A percentile compares a stretch with the other conserved stretches of the same genome.
Evolutionary conservation across 2,888 invertebrate species (phyloP).

Genomic region (Pachydiplax longipennis): DNA sequence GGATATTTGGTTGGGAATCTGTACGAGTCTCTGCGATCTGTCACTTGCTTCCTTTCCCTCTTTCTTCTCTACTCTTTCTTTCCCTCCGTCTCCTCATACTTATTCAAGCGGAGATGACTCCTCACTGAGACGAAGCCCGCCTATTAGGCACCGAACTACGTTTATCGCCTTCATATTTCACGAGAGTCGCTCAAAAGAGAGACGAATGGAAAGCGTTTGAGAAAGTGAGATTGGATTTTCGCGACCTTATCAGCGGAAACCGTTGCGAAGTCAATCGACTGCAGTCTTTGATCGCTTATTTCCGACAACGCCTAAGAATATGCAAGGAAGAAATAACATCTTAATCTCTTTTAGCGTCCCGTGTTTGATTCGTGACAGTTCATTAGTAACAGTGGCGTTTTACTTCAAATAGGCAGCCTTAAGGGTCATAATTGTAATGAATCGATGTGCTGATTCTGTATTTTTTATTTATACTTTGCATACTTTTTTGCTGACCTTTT

Average conservation of each 20-base stretch:
- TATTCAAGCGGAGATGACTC: background rate
- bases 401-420: too few species aligned
- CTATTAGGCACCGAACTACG: background rate
- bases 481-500: too few species aligned
- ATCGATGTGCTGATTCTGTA: too few species aligned
- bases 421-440: too few species aligned
- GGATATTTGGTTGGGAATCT: too few species aligned
- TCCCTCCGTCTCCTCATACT: background rate
- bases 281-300: background rate
- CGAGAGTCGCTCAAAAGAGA: background rate
- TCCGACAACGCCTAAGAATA: background rate
- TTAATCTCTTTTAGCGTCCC: too few species aligned
- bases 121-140: background rate
- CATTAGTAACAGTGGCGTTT: too few species aligned
- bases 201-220: background rate
- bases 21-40: background rate
- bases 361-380: too few species aligned
- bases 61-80: too few species aligned
- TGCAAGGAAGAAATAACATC: background rate
- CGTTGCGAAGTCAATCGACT: background rate
- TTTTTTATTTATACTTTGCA: too few species aligned
- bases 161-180: background rate
- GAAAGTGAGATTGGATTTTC: background rate
- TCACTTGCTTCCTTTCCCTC: background rate
- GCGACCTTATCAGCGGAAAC: background rate